A percentile compares a stretch with the other conserved stretches of the same genome.
Evolutionary conservation across 92 coral and sea anemone species (phyloP).

Genomic region (Bergia sp.): DNA sequence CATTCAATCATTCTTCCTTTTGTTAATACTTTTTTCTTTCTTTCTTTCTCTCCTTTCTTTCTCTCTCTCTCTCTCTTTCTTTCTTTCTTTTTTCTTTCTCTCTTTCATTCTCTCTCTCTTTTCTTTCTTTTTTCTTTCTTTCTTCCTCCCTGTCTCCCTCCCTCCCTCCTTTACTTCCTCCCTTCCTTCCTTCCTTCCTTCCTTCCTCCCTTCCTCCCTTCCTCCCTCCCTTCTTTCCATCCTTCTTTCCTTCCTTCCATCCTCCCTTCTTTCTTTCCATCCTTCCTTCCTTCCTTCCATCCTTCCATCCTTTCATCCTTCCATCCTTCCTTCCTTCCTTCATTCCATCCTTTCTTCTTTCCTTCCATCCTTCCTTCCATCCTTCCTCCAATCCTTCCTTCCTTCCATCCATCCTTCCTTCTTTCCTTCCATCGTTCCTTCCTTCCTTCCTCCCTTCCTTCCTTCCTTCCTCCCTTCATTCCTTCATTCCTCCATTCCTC

Average conservation of each 20-base stretch:
- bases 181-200: no score
- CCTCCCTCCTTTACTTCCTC: background rate
- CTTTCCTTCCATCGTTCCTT: background rate
- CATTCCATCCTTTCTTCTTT: no score
- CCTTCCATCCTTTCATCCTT: slow-evolving; percentile 1
- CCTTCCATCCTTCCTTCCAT: background rate
- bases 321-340: slow-evolving; percentile 26
- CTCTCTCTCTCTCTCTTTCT: background rate
- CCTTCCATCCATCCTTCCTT: background rate
- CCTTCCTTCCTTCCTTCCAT: background rate
- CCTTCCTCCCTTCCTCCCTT: no score
- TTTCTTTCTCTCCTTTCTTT: background rate
- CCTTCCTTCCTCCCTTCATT: slow-evolving; percentile 28
- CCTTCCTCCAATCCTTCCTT: background rate
- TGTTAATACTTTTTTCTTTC: background rate
- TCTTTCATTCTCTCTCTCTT: background rate
- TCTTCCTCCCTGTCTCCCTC: background rate
- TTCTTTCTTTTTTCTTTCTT: background rate
- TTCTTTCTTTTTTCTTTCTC: background rate
- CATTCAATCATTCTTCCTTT: no score
- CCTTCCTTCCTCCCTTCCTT: slow-evolving; percentile 11
- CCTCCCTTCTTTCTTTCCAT: background rate
- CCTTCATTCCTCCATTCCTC: background rate
- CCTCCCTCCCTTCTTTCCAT: no score
- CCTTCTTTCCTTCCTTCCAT: no score